These are phyloP conservation scores for Heliconius hewitsoni DNA, from an alignment of 1,140 invertebrate species.

Conservation along the genomic window DNA sequence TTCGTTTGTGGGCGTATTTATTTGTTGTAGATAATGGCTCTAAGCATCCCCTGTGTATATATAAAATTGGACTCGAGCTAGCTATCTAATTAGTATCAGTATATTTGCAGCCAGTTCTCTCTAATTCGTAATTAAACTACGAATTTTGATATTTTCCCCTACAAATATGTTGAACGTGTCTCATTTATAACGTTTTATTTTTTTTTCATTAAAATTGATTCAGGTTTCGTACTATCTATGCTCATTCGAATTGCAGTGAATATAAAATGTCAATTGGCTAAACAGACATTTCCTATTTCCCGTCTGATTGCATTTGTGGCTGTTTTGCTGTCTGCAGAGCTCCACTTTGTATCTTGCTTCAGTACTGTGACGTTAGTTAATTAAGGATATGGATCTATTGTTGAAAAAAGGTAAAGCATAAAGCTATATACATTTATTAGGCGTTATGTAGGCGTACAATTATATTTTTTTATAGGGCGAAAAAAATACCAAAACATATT, in stretches of 20 bases:
- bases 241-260: conserved; percentile 31
- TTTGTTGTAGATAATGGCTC: conserved; percentile 34
- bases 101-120: neutral
- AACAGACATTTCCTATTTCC: conserved; percentile 58
- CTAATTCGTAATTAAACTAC: neutral
- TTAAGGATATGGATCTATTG: conserved; percentile 8
- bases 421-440: neutral
- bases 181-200: neutral
- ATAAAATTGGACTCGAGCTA: conserved; percentile 29
- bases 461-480: no score
- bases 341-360: conserved; percentile 23
- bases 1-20: conserved; percentile 29
- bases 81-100: conserved; percentile 24
- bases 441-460: no score
- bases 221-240: neutral
- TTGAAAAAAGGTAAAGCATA: neutral
- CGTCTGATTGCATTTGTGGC: conserved; percentile 54
- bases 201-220: neutral
- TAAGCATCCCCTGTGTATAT: conserved; percentile 31
- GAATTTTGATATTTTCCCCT: neutral
- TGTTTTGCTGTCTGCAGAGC: conserved; percentile 32
- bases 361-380: conserved; percentile 25
- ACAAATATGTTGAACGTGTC: neutral
- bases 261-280: conserved; percentile 42
- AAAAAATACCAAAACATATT: no score